Evolutionary conservation across 2,888 invertebrate species (phyloP), one percentile per base, ranked within the genome.

Genomic region (Rugalucina vietnamica): DNA sequence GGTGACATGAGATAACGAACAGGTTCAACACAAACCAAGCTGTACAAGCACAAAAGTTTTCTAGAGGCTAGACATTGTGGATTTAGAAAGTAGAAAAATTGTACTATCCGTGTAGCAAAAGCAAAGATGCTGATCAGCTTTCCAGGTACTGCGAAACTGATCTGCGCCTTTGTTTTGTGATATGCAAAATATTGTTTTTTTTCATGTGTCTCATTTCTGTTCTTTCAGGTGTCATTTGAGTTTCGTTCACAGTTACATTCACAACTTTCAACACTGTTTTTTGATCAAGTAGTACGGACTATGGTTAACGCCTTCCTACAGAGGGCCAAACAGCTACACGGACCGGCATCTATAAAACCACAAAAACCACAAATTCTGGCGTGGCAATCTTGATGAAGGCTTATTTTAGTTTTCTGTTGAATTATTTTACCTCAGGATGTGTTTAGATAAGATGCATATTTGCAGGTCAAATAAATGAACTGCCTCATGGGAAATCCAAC

Each of bases 301-400:
- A 99, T 99, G 98, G 99, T 99, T 93, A 96, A 96, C 88, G 98
- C 99, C 5, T 99, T 99, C 95, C 96, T 98, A 69, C 96, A 96
- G 85, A 98, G 99, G 95, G 99, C 98, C 0, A 96, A 96, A 78
- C 95, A 95, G 87, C 95, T 98, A 82, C 97, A 97, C 95, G 99
- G 99, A 39, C 92, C 94, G 14, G 94, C 94, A 27, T 93, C 94
- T 27, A 94, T 95, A 60, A 87, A 89, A 54, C 81, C 88, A 39
- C 92, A 92, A 80, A 92, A 92, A 81, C 92, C 92, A 14, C 89
- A 90, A 83, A 87, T 92, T 54, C 43, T 90, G 3, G 70, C 81
- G 14, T 85, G 83, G 60, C 87, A 86, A 32, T 90, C 91, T 90
- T 93, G 91, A 93, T 85, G 82, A 82, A 72, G 50, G 78, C 50